A percentile compares a stretch with the other conserved stretches of the same genome.
phyloP scores from a whole-genome alignment of 1,140 invertebrate species.

The Brachionus rubens region DNA sequence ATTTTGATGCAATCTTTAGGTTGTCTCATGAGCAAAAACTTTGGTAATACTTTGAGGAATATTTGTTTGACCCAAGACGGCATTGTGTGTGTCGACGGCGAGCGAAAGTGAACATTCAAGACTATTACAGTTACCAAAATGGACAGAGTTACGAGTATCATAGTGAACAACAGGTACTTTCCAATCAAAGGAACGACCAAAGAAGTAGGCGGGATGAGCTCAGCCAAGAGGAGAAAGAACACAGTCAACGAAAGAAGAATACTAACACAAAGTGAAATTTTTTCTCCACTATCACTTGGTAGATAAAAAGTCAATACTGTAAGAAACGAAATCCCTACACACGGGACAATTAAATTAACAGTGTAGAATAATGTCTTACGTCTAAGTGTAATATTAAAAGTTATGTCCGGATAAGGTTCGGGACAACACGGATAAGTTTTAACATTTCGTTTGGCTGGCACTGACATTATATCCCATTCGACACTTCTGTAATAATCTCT shows the following conservation, averaged over 20 bases:
- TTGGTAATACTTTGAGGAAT: constrained; percentile 83
- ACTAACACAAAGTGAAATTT: constrained; percentile 94
- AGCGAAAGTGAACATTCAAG: constrained; percentile 98
- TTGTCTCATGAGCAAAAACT: constrained; percentile 60
- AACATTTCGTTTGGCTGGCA: constrained; percentile 65
- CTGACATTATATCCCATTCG: constrained; percentile 94
- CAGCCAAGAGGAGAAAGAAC: constrained; percentile 94
- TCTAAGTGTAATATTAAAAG: constrained; percentile 90
- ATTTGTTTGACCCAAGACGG: constrained; percentile 80
- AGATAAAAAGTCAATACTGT: constrained; percentile 98
- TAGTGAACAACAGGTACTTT: constrained; percentile 97
- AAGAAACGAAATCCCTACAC: constrained; percentile 94
- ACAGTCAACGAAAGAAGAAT: constrained; percentile 98
- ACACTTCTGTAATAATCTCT: constrained; percentile 93
- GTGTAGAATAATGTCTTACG: constrained; percentile 98
- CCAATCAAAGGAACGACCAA: constrained; percentile 72
- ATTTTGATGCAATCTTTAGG: constrained; percentile 20
- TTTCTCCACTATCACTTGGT: constrained; percentile 94
- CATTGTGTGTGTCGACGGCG: constrained; percentile 70
- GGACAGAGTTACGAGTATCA: constrained; percentile 99
- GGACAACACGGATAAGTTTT: constrained; percentile 79
- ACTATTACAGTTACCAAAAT: constrained; percentile 97
- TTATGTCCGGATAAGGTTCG: constrained; percentile 93
- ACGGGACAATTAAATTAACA: constrained; percentile 96
- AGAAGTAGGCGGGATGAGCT: constrained; percentile 92